These are phyloP conservation scores for Synchiropus splendidus DNA, from an alignment of 2,113 vertebrate species.

Conservation along the genomic window DNA sequence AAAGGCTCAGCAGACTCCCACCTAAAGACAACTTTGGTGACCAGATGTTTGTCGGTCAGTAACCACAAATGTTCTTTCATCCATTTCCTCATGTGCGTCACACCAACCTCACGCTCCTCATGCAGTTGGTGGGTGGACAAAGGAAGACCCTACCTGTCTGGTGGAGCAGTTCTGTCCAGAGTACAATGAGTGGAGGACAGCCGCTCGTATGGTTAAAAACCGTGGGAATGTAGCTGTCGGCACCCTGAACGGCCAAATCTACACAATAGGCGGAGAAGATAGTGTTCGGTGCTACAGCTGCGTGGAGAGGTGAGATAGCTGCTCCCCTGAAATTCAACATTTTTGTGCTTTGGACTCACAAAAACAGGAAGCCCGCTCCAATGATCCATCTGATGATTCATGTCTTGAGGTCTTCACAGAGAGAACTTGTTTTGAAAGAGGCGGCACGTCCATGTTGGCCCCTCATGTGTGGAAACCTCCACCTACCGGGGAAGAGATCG, in stretches of 20 bases:
- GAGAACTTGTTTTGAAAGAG: too few relatives aligned
- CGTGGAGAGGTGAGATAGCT: constrained; percentile 50
- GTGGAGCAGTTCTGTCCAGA: constrained; percentile 55
- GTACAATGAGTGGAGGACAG: constrained; percentile 56
- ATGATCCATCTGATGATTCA: too few relatives aligned
- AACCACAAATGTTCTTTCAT: background rate
- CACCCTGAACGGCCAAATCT: constrained; percentile 43
- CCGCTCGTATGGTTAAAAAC: constrained; percentile 32
- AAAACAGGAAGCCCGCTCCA: too few relatives aligned
- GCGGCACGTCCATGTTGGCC: too few relatives aligned
- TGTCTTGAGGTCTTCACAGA: too few relatives aligned
- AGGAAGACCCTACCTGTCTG: constrained; percentile 33
- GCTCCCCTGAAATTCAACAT: background rate
- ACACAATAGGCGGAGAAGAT: constrained; percentile 52
- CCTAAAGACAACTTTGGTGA: constrained; percentile 20
- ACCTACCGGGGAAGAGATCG: too few relatives aligned
- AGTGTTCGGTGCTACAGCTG: constrained; percentile 42
- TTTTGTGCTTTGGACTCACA: too few relatives aligned
- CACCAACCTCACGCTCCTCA: background rate
- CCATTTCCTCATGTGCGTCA: too few relatives aligned
- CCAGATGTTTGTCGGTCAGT: constrained; percentile 51
- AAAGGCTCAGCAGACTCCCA: constrained; percentile 10
- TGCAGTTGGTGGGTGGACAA: constrained; percentile 57
- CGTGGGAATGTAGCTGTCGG: constrained; percentile 43
- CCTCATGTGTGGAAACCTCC: too few relatives aligned